Base-by-base conservation (phyloP, 2,113 vertebrate genomes). In the Oceanodroma tethys region DNA sequence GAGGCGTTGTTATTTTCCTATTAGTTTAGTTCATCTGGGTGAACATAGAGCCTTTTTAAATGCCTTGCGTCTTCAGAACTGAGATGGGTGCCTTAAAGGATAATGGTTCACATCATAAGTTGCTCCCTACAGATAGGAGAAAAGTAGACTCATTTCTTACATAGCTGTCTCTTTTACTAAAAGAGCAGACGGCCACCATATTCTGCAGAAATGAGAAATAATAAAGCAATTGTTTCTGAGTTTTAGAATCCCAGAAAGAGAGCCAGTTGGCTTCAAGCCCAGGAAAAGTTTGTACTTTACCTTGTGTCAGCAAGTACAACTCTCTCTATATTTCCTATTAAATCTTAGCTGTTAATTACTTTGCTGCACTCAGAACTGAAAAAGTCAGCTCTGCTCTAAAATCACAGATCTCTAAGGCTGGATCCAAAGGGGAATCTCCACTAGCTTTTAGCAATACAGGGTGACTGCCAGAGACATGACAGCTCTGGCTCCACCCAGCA, bases 311-410 rank as follows among this genome's bases (percentile, higher is more conserved):
- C 40, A 88, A 83, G 58, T 76, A 79, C 48, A 74, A 58, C 15
- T 82, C 62, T 70, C 20, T 48, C 29, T 81, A 0, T 82, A 58
- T 91, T 90, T 91, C 32, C 75, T 88, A 25, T 67, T 76, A 94
- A 85, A 71, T 73, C 36, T 52, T 91, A 92, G 86, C 26, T 91
- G 58, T 93, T 92, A 88, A 90, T 86, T 89, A 94, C 50, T 94
- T 88, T 55, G 42, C 45, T 93, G 66, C 50, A 63, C 13, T 94
- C n/a, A 23, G 45, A 81, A 89, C 42, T 89, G 40, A 89, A 81
- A 91, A 84, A 82, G 29, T 68, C 36, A 53, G 29, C 16, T 72
- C 53, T 85, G n/a, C 45, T 93, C 13, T 85, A 75, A 91, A 76
- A 80, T 68, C n/a, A 34, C 16, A 75, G 29, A 16, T 74, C 30